Evolutionary conservation across 2,888 invertebrate species (phyloP), one percentile per base, ranked within the genome.

Genomic region (Oligia fasciuncula): DNA sequence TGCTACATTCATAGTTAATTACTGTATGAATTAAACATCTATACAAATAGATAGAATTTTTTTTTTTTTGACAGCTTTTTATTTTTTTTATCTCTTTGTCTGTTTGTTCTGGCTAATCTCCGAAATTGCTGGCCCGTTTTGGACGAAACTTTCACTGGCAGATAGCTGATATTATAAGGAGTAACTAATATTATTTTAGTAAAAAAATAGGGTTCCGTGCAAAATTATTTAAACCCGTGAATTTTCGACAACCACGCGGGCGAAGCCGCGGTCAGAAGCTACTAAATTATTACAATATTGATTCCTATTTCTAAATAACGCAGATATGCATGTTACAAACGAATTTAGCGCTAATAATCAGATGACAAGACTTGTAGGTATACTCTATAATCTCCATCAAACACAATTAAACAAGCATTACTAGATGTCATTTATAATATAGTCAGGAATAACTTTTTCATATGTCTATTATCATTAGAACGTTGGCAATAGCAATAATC

Each of bases 401-500:
- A 73, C n/a, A 78, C 63, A 85, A 87, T 87, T 73, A 83, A 83
- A 83, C 77, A 29, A 63, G 46, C 79, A 85, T 85, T 77, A 81
- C 68, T 80, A 83, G 71, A 79, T 79, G 75, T 79, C 80, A 85
- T 81, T 85, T 84, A 76, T 80, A 80, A 76, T 75, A 83, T 71
- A 71, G 76, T 67, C 77, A 72, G 74, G 76, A 84, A 85, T 85
- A 83, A 85, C 73, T 66, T 87, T 90, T 84, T 85, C 90, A 88
- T 89, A 80, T 68, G 62, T 68, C 85, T 79, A 87, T 90, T 89
- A 90, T 91, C 93, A 91, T 93, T 91, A 90, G 88, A 87, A 75
- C 68, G 89, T 90, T 88, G 88, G 91, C 80, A 80, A 80, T 88
- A 85, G 87, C 86, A 89, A 91, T 93, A 91, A 93, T 92, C 86